Evolutionary conservation across 2,113 vertebrate genomes (phyloP).

Genomic region (Prunella fulvescens): DNA sequence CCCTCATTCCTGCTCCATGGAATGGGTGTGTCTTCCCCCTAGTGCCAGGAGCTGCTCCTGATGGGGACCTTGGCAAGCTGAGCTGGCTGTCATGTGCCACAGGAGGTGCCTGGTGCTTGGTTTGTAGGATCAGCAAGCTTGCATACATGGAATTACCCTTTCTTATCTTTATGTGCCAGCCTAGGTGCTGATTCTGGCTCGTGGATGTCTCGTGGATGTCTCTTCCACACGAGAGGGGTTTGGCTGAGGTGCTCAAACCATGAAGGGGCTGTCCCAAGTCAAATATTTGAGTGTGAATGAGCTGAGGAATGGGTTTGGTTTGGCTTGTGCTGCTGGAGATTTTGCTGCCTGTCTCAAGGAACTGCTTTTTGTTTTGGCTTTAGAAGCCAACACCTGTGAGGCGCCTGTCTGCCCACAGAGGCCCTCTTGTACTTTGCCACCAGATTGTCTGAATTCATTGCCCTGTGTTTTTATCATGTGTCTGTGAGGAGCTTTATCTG

Average conservation of each 20-base stretch:
- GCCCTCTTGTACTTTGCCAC: background rate
- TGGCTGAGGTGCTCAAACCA: background rate
- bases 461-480: background rate
- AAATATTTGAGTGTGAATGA: background rate
- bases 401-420: background rate
- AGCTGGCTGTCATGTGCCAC: background rate
- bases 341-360: constrained; percentile 20
- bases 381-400: background rate
- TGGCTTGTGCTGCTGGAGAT: background rate
- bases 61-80: background rate
- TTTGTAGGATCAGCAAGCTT: background rate
- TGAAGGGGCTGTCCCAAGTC: background rate
- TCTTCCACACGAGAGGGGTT: background rate
- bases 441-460: background rate
- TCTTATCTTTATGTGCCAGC: background rate
- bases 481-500: background rate
- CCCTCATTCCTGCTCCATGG: background rate
- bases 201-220: background rate
- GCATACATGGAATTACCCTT: background rate
- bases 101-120: background rate
- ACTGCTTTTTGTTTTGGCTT: background rate
- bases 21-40: background rate
- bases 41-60: background rate
- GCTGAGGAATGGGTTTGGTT: background rate
- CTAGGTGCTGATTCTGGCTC: background rate